Evolutionary conservation across 2,888 invertebrate species (phyloP), one percentile per base, ranked within the genome.

Genomic region (Lepeophtheirus nordmannii): DNA sequence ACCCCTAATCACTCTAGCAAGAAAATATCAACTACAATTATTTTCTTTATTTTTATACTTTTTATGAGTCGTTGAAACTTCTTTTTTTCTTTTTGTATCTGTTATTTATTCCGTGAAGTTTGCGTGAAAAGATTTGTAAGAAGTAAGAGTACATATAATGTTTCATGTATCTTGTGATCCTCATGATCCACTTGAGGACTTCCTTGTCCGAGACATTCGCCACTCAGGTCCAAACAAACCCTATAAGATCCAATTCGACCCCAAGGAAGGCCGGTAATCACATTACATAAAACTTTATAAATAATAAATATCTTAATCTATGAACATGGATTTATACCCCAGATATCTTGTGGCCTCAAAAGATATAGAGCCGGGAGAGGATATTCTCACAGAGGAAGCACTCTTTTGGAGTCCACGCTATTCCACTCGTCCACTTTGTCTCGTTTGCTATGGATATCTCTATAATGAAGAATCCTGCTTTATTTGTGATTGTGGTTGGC

Each of bases 401-500:
- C 20, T 63, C 20, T 20, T 56, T 17, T 37, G 63, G 14, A 23
- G 63, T 23, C 63, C 63, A 12, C 63, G 37, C 20, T 53, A 56
- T 30, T 37, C 20, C 23, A 63, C 63, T 30, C 20, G 23, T 2
- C 63, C 63, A 1, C n/a, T 63, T 14, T 63, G 63, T 56, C n/a
- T 63, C 20, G 63, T 41, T 22, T 63, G 63, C 56, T 63, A 63
- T 23, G 56, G 23, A 11, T 38, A 20, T 12, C 22, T 63, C 11
- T 46, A 46, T 17, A n/a, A 17, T 20, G 9, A 53, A 22, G 23
- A 46, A 1, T 9, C 12, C 20, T 63, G 20, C 61, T n/a, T 3
- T n/a, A 11, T 14, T 12, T 63, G 63, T 38, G 17, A 63, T 20
- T 63, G 63, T 37, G 23, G 38, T 1, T 63, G 63, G 63, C 63